Evolutionary conservation across 2,797 vertebrate species (phyloP).

Genomic region (Apogon hyalosoma): DNA sequence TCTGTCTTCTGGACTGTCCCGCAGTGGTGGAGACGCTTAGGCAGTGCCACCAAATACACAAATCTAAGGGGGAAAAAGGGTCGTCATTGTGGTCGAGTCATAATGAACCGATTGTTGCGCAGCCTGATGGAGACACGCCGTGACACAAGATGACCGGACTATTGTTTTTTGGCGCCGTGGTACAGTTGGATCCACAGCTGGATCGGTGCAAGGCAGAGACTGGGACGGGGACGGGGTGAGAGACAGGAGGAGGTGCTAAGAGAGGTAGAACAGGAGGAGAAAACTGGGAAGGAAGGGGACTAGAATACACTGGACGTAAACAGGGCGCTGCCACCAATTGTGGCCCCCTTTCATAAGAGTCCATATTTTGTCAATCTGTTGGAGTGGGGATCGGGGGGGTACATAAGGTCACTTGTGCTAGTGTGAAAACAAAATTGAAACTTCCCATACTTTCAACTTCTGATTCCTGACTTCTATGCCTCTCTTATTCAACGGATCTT

Average conservation of each 20-base stretch:
- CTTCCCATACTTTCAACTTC: no score
- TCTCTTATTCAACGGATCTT: no score
- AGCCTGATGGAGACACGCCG: constrained; percentile 34
- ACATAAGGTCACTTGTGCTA: no score
- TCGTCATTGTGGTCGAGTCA: constrained; percentile 55
- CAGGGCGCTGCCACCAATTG: no score
- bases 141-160: constrained; percentile 40
- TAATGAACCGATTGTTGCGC: constrained; percentile 70
- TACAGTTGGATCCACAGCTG: constrained; percentile 81
- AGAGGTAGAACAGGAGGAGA: background rate
- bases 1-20: constrained; percentile 32
- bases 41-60: constrained; percentile 17
- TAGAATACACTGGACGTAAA: background rate
- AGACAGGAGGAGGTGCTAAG: constrained; percentile 15
- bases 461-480: no score
- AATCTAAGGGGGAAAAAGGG: constrained; percentile 26
- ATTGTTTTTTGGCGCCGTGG: constrained; percentile 79
- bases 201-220: constrained; percentile 72
- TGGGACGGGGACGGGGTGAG: constrained; percentile 55
- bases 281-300: background rate
- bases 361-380: no score
- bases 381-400: no score
- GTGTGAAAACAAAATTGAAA: no score
- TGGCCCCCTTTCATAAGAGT: no score
- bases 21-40: background rate